A percentile compares a stretch with the other conserved stretches of the same genome.
These are phyloP conservation scores for Dinocampus coccinellae DNA, from an alignment of 2,888 invertebrate species.

Conservation along the genomic window DNA sequence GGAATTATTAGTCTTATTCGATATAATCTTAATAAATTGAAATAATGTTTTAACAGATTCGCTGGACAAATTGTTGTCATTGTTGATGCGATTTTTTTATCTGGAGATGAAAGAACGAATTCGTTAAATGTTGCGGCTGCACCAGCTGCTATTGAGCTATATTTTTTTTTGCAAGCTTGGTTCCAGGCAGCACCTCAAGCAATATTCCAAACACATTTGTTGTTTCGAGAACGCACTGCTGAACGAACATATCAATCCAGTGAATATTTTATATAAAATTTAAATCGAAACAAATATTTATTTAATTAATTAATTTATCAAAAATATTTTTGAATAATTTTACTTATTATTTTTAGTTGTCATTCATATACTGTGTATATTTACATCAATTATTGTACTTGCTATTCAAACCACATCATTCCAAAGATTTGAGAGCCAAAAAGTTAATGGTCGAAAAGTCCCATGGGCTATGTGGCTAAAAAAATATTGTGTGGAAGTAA, in stretches of 20 bases:
- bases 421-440: constrained; percentile 84
- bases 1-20: too few species aligned
- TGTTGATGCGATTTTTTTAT: constrained; percentile 77
- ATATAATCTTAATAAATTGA: neutral
- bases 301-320: constrained; percentile 8
- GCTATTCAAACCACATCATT: constrained; percentile 80
- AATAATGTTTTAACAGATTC: constrained; percentile 71
- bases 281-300: neutral
- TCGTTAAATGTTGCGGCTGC: constrained; percentile 74
- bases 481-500: constrained; percentile 57
- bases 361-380: constrained; percentile 77
- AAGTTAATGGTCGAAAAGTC: constrained; percentile 78
- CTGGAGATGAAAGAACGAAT: constrained; percentile 74
- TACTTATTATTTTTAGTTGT: constrained; percentile 70
- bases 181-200: constrained; percentile 83
- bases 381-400: constrained; percentile 78
- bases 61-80: constrained; percentile 83
- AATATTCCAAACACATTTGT: constrained; percentile 76
- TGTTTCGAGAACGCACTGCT: constrained; percentile 73
- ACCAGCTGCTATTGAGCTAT: constrained; percentile 81
- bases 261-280: constrained; percentile 57
- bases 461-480: constrained; percentile 77
- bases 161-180: constrained; percentile 83
- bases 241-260: constrained; percentile 76
- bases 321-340: neutral